A percentile compares a stretch with the other conserved stretches of the same genome.
phyloP scores from a whole-genome alignment of 2,113 vertebrate genomes.

The Solenodon paradoxus region DNA sequence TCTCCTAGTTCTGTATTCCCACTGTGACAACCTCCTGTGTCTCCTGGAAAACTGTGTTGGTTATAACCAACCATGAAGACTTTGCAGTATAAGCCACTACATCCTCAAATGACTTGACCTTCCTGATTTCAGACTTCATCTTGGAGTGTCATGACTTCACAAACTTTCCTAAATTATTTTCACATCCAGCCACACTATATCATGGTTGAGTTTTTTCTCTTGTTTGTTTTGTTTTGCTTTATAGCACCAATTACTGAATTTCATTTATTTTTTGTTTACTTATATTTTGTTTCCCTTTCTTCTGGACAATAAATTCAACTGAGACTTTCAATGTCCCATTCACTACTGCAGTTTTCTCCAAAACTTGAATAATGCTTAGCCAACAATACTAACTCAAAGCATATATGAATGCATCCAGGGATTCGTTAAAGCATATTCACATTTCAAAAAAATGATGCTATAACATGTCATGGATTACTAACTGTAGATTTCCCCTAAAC shows the following conservation, averaged over 20 bases:
- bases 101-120: background rate
- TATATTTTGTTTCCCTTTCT: background rate
- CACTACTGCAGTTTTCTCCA: background rate
- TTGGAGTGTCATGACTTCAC: background rate
- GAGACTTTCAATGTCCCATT: background rate
- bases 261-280: background rate
- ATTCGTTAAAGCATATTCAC: background rate
- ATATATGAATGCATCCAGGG: background rate
- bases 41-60: background rate
- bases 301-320: background rate
- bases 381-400: background rate
- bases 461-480: background rate
- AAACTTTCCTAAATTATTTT: background rate
- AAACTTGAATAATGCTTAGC: background rate
- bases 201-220: too few relatives aligned
- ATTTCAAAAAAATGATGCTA: background rate
- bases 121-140: background rate
- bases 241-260: background rate
- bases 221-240: background rate
- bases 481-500: background rate
- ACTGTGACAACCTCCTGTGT: background rate
- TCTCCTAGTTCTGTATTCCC: background rate
- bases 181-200: too few relatives aligned
- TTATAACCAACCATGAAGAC: too few relatives aligned
- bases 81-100: background rate